These are phyloP conservation scores for Dipus sagitta DNA, from an alignment of 2,797 vertebrate genomes.

Conservation along the genomic window DNA sequence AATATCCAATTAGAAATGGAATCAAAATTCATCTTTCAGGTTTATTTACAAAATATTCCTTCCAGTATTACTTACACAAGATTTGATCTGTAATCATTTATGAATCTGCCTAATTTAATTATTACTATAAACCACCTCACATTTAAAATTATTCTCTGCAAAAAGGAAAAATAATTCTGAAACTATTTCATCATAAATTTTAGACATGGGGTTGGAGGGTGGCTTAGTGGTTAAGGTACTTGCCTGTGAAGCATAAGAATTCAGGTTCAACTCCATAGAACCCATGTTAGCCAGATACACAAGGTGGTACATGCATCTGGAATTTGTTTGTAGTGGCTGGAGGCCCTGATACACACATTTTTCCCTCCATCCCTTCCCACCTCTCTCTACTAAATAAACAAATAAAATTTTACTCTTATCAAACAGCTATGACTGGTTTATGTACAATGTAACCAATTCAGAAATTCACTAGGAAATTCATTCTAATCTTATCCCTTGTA, in stretches of 20 bases:
- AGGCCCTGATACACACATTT: too few species aligned
- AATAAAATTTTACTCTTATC: not conserved
- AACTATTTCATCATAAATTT: slow-evolving; percentile 14
- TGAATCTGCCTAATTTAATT: too few species aligned
- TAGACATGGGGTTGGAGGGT: not conserved
- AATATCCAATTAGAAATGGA: slow-evolving; percentile 31
- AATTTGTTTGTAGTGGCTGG: too few species aligned
- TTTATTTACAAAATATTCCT: slow-evolving; percentile 59
- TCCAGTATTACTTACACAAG: not conserved
- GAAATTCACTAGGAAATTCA: slow-evolving; percentile 22
- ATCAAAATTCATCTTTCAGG: slow-evolving; percentile 53
- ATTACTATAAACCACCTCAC: not conserved
- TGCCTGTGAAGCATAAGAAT: too few species aligned
- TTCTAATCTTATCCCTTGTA: not conserved
- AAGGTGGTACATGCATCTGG: too few species aligned
- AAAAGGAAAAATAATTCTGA: not conserved
- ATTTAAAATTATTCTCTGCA: slow-evolving; percentile 42
- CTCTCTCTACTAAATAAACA: too few species aligned
- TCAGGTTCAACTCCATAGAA: too few species aligned
- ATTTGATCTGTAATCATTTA: slow-evolving; percentile 14
- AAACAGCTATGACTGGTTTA: not conserved
- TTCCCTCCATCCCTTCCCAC: too few species aligned
- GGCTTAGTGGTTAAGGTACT: too few species aligned
- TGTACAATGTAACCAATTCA: not conserved
- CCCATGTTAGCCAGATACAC: too few species aligned